Evolutionary conservation across 2,797 vertebrate species (phyloP).

Genomic region (Urosaurus nigricauda): DNA sequence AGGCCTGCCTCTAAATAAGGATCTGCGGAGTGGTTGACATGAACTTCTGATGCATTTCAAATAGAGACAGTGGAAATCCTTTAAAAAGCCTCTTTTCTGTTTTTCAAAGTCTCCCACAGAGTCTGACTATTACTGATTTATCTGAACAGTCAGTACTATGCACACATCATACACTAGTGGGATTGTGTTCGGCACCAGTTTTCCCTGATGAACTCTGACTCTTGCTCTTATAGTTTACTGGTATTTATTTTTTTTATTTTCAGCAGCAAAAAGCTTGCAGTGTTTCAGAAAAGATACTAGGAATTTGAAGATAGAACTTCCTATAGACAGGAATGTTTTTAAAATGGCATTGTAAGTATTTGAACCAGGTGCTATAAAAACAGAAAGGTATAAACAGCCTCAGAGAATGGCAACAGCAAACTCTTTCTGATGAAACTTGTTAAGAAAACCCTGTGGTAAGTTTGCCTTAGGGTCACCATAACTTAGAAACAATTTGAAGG

Average conservation of each 20-base stretch:
- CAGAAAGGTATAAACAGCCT: background rate
- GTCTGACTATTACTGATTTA: slow-evolving; percentile 61
- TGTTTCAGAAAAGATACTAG: background rate
- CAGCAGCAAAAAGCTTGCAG: background rate
- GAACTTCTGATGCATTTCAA: slow-evolving; percentile 75
- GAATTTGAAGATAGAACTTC: slow-evolving; percentile 38
- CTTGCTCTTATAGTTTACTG: slow-evolving; percentile 40
- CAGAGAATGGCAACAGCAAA: no score
- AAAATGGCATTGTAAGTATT: background rate
- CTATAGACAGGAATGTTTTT: background rate
- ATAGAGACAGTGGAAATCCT: slow-evolving; percentile 53
- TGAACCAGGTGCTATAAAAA: slow-evolving; percentile 16
- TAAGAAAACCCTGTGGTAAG: no score
- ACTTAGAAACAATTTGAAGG: no score
- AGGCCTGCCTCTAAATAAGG: slow-evolving; percentile 69
- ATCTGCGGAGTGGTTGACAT: slow-evolving; percentile 72
- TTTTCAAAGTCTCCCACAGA: slow-evolving; percentile 58
- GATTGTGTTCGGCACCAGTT: slow-evolving; percentile 28
- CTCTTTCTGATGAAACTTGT: no score
- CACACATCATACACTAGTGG: background rate
- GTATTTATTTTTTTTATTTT: slow-evolving; percentile 46
- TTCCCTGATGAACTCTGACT: slow-evolving; percentile 41
- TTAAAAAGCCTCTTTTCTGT: slow-evolving; percentile 60
- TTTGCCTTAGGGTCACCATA: no score
- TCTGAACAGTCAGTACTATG: slow-evolving; percentile 34